Evolutionary conservation across 2,797 vertebrate species (phyloP), one percentile per base, ranked within the genome.

Genomic region (Mastacembelus armatus): DNA sequence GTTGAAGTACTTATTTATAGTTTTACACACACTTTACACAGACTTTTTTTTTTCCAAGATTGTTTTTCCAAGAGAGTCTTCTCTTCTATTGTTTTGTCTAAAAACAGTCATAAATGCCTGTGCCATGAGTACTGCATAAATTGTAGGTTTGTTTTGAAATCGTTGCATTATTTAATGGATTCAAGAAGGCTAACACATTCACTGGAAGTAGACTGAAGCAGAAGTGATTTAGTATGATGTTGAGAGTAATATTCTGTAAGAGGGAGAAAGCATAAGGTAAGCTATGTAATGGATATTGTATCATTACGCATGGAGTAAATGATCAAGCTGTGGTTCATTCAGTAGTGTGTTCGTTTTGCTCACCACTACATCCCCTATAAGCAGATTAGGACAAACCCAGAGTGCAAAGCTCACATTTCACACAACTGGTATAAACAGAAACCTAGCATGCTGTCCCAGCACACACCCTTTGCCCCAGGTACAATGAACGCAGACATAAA

Each of bases 401-500:
- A 63, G 38, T 18, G 18, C 16, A 42, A 51, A 59, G 77, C 73
- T 91, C 66, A 49, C 4, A 65, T 89, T 85, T 85, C 79, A 78
- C 62, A 65, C 33, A 42, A 43, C 39, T 11, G 58, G 49, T 80
- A 86, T 80, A 81, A 75, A 90, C 78, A 88, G 64, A 60, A 54
- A 60, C 54, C 47, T 18, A 24, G 21, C 18, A 4, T 49, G 47
- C 73, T 82, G 71, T 64, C 63, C 44, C n/a, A n/a, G n/a, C n/a
- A n/a, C n/a, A 45, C 54, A 74, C 30, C 65, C 38, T 48, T 32
- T 19, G 10, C 24, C 36, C n/a, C 42, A 56, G 60, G 50, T 65
- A 33, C 39, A 66, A 52, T 10, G 16, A 72, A 54, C 19, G 66
- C 71, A 68, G 50, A 73, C 33, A 38, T 58, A 69, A 39, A 57